Percentiles rank a stretch among this genome's conserved stretches.
phyloP scores from a whole-genome alignment of 2,888 invertebrate species.

The Drosophila robusta region DNA sequence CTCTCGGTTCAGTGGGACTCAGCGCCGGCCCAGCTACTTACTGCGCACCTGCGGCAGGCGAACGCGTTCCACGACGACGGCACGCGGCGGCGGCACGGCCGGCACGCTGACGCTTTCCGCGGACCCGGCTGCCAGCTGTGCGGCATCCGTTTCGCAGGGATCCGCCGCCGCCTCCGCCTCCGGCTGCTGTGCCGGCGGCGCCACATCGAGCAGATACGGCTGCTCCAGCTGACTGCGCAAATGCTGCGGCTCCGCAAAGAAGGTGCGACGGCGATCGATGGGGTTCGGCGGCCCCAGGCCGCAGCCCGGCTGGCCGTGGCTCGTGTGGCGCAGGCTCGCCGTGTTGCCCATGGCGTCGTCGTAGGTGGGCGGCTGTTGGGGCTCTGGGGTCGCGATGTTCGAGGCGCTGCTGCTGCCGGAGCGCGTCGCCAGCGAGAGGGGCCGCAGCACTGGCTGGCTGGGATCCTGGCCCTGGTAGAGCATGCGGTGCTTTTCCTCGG shows the following conservation, averaged over 20 bases:
- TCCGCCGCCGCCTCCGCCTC: no score
- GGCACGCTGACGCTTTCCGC: not conserved
- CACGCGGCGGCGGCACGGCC: not conserved
- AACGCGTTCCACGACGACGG: not conserved
- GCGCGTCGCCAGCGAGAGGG: not conserved
- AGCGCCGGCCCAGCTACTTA: slow-evolving; percentile 21
- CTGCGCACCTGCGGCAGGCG: slow-evolving; percentile 34
- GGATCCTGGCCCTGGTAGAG: slow-evolving; percentile 60
- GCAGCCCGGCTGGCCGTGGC: not conserved
- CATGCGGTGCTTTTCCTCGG: slow-evolving; percentile 59
- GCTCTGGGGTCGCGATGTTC: not conserved
- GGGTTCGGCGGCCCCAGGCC: not conserved
- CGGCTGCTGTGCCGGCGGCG: not conserved
- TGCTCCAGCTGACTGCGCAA: slow-evolving; percentile 7
- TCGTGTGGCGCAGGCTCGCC: not conserved
- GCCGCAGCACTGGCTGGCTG: slow-evolving; percentile 21
- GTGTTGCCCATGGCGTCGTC: slow-evolving; percentile 39
- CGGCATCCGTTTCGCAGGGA: no score
- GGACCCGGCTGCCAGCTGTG: not conserved
- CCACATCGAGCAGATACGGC: not conserved
- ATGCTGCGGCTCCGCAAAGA: slow-evolving; percentile 37
- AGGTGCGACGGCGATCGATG: slow-evolving; percentile 10
- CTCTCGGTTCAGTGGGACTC: no score
- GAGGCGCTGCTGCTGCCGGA: not conserved
- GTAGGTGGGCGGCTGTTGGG: slow-evolving; percentile 46